Evolutionary conservation across 2,797 vertebrate genomes (phyloP), one percentile per base, ranked within the genome.

Genomic region (Ibycter americanus): DNA sequence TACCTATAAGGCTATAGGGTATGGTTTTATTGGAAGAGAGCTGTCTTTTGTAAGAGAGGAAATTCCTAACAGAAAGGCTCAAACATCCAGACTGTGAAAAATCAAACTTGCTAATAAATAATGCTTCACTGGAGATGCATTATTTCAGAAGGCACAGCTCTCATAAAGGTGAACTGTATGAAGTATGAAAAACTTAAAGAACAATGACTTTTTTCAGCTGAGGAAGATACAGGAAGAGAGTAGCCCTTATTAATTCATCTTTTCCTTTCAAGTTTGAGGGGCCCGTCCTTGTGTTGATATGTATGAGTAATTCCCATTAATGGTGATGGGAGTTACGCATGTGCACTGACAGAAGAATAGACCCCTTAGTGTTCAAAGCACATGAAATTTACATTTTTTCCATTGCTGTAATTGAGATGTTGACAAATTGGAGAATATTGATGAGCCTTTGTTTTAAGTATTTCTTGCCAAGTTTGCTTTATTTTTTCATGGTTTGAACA

Each of bases 341-440:
- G 98, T 97, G 98, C 97, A 97, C 95, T 98, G 98, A 97, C 97
- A 98, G 95, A 96, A 98, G 98, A 98, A 98, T 98, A 98, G 97
- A 97, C 96, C 97, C 96, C 97, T 98, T 94, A 97, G 97, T 98
- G 97, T 98, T 98, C 97, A 97, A 97, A 98, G 97, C 97, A 97
- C 97, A 98, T 93, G 97, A 98, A 98, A 98, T 98, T 98, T 98
- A 98, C 97, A 98, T 98, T 98, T 98, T 97, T 95, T 97, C 97
- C 97, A 97, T 97, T 97, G 97, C 98, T 98, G 97, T 98, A 98
- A 98, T 98, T 98, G 97, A 98, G 98, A 98, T 98, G 98, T 98
- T 98, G 98, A 98, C 98, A 98, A 98, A 98, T 98, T 98, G 98
- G 96, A 98, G 97, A 98, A 98, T 98, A 98, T 98, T 98, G 98